phyloP scores from a whole-genome alignment of 2,797 vertebrate species.

The Sebastes vulpes region DNA sequence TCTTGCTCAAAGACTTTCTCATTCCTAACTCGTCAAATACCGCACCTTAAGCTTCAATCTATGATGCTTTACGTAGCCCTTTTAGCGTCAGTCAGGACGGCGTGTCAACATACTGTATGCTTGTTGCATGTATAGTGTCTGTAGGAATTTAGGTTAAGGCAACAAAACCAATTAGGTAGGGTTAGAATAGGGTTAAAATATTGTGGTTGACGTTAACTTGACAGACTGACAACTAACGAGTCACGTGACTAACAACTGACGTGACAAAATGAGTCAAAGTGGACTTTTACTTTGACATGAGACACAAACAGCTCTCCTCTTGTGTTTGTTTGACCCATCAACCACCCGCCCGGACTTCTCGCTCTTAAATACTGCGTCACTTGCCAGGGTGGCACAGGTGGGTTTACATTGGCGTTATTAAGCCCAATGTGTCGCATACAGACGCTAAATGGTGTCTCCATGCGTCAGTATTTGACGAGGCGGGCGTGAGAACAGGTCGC shows the following conservation, averaged over 20 bases:
- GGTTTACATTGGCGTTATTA: neutral
- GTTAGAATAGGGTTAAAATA: no score
- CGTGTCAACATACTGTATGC: no score
- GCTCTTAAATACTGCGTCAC: neutral
- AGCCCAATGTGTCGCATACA: neutral
- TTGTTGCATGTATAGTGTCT: no score
- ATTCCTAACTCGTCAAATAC: no score
- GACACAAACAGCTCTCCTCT: neutral
- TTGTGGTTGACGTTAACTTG: no score
- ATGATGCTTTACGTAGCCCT: no score
- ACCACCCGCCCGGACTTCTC: neutral
- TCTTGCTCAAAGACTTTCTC: no score
- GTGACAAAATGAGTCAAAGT: neutral
- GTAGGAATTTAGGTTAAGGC: no score
- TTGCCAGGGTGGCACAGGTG: neutral
- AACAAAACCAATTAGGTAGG: no score
- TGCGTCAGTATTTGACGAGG: neutral
- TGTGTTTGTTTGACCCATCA: neutral
- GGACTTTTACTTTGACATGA: neutral
- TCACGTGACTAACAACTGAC: neutral
- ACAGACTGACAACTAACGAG: neutral
- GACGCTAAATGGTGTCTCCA: neutral
- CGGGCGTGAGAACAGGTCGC: neutral
- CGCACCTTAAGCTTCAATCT: no score
- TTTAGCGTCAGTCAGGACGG: no score